Conservation (phyloP, 2,888 invertebrate genomes). For the Drosophila trichaetosa region DNA sequence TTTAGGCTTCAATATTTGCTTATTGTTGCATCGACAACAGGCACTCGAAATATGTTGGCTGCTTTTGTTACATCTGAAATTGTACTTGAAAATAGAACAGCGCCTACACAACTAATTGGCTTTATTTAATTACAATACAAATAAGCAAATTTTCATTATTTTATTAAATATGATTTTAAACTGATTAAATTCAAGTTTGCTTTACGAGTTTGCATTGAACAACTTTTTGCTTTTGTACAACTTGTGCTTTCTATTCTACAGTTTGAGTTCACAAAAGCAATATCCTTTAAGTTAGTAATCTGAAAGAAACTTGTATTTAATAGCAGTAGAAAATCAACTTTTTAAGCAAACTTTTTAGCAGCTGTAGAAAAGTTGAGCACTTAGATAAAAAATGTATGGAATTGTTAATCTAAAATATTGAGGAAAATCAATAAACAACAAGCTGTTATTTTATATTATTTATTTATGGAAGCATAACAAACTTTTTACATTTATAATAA, state of each 20-base stretch:
- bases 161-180: constrained; percentile 1
- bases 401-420: neutral
- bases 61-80: neutral
- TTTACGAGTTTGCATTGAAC: neutral
- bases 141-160: neutral
- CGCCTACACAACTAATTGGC: neutral
- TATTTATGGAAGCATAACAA: neutral
- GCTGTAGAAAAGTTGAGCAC: neutral
- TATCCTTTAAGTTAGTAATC: neutral
- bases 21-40: constrained; percentile 13
- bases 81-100: neutral
- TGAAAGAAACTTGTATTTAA: neutral
- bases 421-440: neutral
- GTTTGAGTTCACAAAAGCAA: neutral
- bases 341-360: neutral
- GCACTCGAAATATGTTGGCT: neutral
- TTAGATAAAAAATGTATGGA: neutral
- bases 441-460: no score
- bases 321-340: neutral
- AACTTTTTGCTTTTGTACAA: neutral
- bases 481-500: neutral
- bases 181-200: constrained; percentile 17
- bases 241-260: neutral
- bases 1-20: constrained; percentile 17
- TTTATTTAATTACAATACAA: constrained; percentile 13